phyloP scores from a whole-genome alignment of 2,888 invertebrate species.

The Drosophila percnosoma region DNA sequence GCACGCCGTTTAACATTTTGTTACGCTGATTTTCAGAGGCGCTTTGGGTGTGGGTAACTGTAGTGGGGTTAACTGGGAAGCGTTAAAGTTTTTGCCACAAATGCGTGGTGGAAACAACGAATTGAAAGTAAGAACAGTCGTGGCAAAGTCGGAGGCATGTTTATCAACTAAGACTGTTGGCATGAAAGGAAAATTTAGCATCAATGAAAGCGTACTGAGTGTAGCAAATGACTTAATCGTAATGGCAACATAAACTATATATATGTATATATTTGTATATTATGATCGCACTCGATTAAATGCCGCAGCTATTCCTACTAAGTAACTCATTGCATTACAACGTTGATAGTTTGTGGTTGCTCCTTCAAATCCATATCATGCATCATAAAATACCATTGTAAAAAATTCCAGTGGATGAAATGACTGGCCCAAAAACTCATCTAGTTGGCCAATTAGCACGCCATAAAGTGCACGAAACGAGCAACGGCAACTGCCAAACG shows the following conservation, averaged over 20 bases:
- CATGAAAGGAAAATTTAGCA: not conserved
- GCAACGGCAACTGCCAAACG: constrained; percentile 49
- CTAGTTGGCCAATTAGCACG: constrained; percentile 62
- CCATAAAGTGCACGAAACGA: constrained; percentile 55
- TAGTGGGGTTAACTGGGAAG: constrained; percentile 7
- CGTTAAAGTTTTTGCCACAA: constrained; percentile 40
- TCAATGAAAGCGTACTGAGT: not conserved
- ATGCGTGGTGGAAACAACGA: constrained; percentile 18
- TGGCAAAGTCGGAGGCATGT: not conserved
- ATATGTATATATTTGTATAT: not conserved
- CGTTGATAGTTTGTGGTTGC: not conserved
- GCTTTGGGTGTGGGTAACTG: not conserved
- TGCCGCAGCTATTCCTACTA: not conserved
- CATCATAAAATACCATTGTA: constrained; percentile 26
- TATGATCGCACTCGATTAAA: not conserved
- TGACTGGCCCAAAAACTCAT: constrained; percentile 32
- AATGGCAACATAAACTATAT: not conserved
- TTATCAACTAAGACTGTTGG: not conserved
- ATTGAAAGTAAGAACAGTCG: not conserved
- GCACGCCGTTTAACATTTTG: constrained; percentile 48
- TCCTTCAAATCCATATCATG: constrained; percentile 32
- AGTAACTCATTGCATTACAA: not conserved
- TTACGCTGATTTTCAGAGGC: constrained; percentile 57
- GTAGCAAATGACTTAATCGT: not conserved
- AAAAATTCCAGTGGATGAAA: constrained; percentile 3